Base-by-base conservation (phyloP, 2,113 vertebrate species). In the Tupaia tana region DNA sequence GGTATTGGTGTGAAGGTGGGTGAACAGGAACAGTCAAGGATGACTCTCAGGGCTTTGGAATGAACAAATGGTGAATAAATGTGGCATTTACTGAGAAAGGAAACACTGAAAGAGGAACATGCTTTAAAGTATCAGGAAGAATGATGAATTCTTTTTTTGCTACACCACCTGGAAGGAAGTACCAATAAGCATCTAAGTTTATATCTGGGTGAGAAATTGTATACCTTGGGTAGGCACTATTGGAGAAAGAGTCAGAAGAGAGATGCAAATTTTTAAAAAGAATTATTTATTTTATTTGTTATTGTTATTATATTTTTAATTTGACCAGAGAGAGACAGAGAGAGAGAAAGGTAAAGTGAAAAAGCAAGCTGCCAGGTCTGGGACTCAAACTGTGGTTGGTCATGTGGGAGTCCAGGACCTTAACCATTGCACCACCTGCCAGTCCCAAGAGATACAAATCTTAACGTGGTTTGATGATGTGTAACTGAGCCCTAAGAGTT, bases 111-210 rank as follows among this genome's bases (percentile, higher is more conserved):
- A 34, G 34, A 91, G 27, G 63, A 69, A 58, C 31, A 58, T 29
- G 27, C 75, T 86, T 84, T 52, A 59, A 66, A 78, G 29, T 52
- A 89, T 12, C 19, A 90, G 27, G 54, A 22, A 54, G 19, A 27
- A 90, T 59, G 24, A 90, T n/a, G 13, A 78, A 79, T 83, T 95
- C 24, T 77, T 54, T 14, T 80, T 87, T 67, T 90, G 24, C 54
- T 24, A 25, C 31, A 56, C 8, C 29, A 43, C 86, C 10, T 56
- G 24, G 15, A 54, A 91, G 73, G 67, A 91, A 67, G 67, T 94
- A 43, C 31, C 11, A 63, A 1, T 74, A 74, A 86, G 34, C 9
- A 87, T 59, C 22, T 86, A 58, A 66, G 54, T 75, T 82, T 77
- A 16, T 54, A 54, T 69, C 52, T 80, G 67, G 22, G 31, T 9